Percentiles rank a stretch among this genome's conserved stretches.
Conservation (phyloP, 2,888 invertebrate species). For the Amitus sp. region DNA sequence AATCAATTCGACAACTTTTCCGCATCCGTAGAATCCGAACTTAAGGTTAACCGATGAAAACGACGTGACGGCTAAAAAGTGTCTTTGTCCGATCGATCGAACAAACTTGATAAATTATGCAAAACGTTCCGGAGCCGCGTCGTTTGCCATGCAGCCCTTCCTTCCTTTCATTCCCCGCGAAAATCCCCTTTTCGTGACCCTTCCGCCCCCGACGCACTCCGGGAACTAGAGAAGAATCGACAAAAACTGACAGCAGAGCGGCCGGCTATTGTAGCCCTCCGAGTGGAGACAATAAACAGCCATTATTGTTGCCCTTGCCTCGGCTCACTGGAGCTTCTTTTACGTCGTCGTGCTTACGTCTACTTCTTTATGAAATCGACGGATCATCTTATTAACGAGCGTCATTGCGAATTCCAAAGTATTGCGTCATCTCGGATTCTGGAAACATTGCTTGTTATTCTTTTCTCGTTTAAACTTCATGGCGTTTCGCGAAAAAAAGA, state of each 20-base stretch:
- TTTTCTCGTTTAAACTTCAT: no score
- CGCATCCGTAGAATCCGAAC: no score
- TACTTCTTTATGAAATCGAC: slow-evolving; percentile 16
- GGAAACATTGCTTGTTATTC: no score
- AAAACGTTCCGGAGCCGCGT: slow-evolving; percentile 36
- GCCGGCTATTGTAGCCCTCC: slow-evolving; percentile 54
- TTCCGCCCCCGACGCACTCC: slow-evolving; percentile 30
- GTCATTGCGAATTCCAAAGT: no score
- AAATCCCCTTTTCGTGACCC: slow-evolving; percentile 29
- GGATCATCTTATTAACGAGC: slow-evolving; percentile 15
- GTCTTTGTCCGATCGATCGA: slow-evolving; percentile 52
- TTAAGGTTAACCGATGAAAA: no score
- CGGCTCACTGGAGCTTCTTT: slow-evolving; percentile 21
- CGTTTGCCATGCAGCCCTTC: slow-evolving; percentile 41
- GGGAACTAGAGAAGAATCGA: slow-evolving; percentile 52
- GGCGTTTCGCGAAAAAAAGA: no score
- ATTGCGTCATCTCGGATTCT: no score
- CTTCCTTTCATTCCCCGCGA: slow-evolving; percentile 29
- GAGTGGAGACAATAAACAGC: slow-evolving; percentile 63
- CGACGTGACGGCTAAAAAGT: no score
- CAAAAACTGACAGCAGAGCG: slow-evolving; percentile 61
- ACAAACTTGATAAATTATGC: slow-evolving; percentile 61
- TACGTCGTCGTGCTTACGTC: slow-evolving; percentile 16
- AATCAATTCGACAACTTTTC: no score
- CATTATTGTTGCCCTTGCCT: slow-evolving; percentile 49